Base-by-base conservation (phyloP, 2,888 invertebrate genomes). In the Tenthredo mesomela region DNA sequence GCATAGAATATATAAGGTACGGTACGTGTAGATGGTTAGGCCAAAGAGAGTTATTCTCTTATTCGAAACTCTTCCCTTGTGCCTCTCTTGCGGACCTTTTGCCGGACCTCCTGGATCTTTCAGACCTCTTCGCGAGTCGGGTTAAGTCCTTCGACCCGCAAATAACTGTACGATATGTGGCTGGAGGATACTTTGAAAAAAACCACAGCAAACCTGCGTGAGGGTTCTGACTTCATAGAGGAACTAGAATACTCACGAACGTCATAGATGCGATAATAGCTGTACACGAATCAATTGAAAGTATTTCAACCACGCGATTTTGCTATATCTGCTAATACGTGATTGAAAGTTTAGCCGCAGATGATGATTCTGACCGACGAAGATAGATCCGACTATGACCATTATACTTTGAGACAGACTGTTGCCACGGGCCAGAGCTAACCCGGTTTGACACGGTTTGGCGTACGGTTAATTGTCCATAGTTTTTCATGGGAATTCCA, bases 111-210 rank as follows among this genome's bases (percentile, higher is more conserved):
- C 47, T 77, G 77, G 50, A 77, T 40, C 77, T 77, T 54, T 29
- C 9, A 73, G 73, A 73, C 73, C 73, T 73, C 73, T 73, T 12
- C 12, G 43, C 50, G n/a, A 77, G 29, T 40, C 77, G 33, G 77
- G 77, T 77, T 77, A 77, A 77, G 77, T 77, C 77, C 54, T 77
- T 33, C 77, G 77, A 77, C 77, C 77, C 77, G 77, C 77, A 50
- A 50, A 54, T 77, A 77, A 77, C 77, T 77, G 77, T 77, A 29
- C 25, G 33, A 61, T 33, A 2, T 61, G 54, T n/a, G n/a, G n/a
- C 54, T n/a, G 29, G 54, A 54, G 54, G n/a, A 54, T 54, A 2
- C 6, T 54, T 54, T 54, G 1, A 5, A 54, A 54, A 54, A 37
- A 3, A 33, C 4, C n/a, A 6, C 2, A 7, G 7, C 7, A 54